Percentiles rank a stretch among this genome's conserved stretches.
Evolutionary conservation across 2,113 vertebrate genomes (phyloP).

Genomic region (Ranitomeya imitator): DNA sequence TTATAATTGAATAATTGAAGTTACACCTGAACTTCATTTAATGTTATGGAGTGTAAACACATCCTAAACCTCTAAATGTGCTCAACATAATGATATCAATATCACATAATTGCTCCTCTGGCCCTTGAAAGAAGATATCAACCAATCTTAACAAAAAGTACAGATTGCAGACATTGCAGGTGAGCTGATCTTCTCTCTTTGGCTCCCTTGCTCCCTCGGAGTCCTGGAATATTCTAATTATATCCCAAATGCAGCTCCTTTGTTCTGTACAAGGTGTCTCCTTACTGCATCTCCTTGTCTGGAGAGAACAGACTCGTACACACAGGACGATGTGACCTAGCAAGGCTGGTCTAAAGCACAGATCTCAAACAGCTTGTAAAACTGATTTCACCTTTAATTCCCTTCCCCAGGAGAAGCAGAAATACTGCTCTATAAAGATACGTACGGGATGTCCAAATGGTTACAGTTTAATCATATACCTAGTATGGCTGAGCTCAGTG

Average conservation of each 20-base stretch:
- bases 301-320: conserved; percentile 51
- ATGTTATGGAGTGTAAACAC: neutral
- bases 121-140: neutral
- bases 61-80: neutral
- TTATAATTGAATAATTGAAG: neutral
- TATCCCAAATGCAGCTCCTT: conserved; percentile 52
- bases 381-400: conserved; percentile 42
- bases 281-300: conserved; percentile 54
- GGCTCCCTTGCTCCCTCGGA: conserved; percentile 39
- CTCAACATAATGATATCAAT: neutral
- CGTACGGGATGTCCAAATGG: neutral
- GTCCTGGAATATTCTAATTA: conserved; percentile 56
- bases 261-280: conserved; percentile 57
- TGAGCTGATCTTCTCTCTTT: conserved; percentile 45
- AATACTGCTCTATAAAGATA: neutral
- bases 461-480: neutral
- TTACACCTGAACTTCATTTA: neutral
- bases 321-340: conserved; percentile 57
- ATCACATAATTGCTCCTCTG: neutral
- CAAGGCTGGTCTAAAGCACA: conserved; percentile 31
- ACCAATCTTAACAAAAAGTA: neutral
- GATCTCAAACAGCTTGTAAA: conserved; percentile 52
- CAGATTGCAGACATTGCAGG: conserved; percentile 20
- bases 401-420: neutral
- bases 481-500: neutral